Base-by-base conservation (phyloP, 30 jellyfish, hydroid and myxozoan genomes). In the Catostylus mosaicus region DNA sequence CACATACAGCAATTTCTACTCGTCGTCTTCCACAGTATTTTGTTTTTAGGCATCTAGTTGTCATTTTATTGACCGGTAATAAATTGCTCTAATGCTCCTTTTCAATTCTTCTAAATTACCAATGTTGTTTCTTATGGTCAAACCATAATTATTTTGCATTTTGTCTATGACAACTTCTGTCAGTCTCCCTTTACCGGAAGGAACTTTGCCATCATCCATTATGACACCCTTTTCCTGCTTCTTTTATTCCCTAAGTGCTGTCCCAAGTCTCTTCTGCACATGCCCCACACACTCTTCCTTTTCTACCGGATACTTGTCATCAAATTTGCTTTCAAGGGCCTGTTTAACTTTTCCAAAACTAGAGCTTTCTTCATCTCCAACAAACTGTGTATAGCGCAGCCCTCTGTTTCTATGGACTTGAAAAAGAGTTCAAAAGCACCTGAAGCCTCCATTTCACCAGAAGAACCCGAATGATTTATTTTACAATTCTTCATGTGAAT, bases 201-300 rank as follows among this genome's bases (percentile, higher is more conserved):
- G 14, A 9, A 9, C 54, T 43, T 43, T 43, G 54, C 54, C 54
- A 43, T 43, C 54, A 43, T 9, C 8, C 54, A 43, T 6, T 16
- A 6, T 43, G 8, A 16, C 16, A 6, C 54, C 54, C 54, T 43
- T 43, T 16, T 26, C 34, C 20, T 36, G 30, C 47, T 36, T 69
- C 82, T 69, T 69, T 73, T 30, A 69, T 34, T 69, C 57, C 35
- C 16, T n/a, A 64, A 64, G 77, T 9, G 77, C 77, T 4, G 82
- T 9, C 8, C 82, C 82, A 73, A 69, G 30, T n/a, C 82, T 37
- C 30, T 69, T 69, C 23, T 69, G 82, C 14, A 43, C 0, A 43
- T 43, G 54, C 16, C 54, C 54, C 16, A 43, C 54, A 43, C 54
- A 43, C 16, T 69, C 37, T 45, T 43, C 54, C 54, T 43, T 43